A percentile compares a stretch with the other conserved stretches of the same genome.
phyloP scores from a whole-genome alignment of 1,140 invertebrate genomes.

The Dysdera silvatica region DNA sequence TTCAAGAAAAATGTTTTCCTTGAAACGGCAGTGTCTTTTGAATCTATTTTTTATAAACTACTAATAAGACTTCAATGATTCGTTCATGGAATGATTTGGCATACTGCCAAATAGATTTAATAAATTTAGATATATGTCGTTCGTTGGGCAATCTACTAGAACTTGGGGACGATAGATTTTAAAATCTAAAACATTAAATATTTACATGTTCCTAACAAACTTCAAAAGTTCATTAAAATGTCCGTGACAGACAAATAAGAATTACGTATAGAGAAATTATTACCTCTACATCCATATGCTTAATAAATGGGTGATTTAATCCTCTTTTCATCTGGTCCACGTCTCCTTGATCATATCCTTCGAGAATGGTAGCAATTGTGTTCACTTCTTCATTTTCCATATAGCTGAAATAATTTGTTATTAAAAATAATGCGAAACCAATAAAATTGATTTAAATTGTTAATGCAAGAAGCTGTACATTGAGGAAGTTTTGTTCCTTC shows the following conservation, averaged over 20 bases:
- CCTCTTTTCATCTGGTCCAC: conserved; percentile 63
- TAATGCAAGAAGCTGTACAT: not conserved
- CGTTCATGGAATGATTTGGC: not conserved
- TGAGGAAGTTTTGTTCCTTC: too few relatives aligned
- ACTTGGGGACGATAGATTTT: too few relatives aligned
- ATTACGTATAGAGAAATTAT: not conserved
- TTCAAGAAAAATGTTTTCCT: too few relatives aligned
- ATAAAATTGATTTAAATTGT: not conserved
- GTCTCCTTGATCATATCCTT: conserved; percentile 84
- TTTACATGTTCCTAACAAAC: not conserved
- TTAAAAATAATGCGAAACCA: not conserved
- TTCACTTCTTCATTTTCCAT: conserved; percentile 55
- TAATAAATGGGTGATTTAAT: conserved; percentile 76
- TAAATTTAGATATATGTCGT: not conserved
- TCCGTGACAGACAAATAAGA: not conserved
- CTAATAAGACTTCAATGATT: too few relatives aligned
- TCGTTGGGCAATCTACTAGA: not conserved
- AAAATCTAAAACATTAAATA: not conserved
- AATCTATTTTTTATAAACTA: too few relatives aligned
- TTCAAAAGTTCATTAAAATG: not conserved
- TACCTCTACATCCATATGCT: conserved; percentile 85
- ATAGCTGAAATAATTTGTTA: conserved; percentile 32
- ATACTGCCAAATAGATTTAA: not conserved
- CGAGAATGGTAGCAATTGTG: conserved; percentile 69
- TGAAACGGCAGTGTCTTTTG: too few relatives aligned